phyloP scores from a whole-genome alignment of 2,888 invertebrate species.

The Dermolepida albohirtum region DNA sequence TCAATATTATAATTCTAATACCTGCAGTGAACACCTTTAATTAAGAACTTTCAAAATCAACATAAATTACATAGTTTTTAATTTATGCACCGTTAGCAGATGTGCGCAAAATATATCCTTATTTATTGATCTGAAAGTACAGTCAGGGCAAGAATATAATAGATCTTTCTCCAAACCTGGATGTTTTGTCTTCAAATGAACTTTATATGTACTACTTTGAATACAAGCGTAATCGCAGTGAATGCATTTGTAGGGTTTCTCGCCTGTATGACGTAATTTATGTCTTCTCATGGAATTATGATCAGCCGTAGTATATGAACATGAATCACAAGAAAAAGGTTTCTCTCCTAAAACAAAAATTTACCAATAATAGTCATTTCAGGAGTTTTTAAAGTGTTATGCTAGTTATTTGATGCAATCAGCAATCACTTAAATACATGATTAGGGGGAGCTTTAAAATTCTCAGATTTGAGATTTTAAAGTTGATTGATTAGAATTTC shows the following conservation, averaged over 20 bases:
- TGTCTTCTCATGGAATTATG: constrained; percentile 86
- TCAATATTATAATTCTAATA: background rate
- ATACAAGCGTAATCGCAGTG: constrained; percentile 85
- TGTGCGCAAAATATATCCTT: constrained; percentile 72
- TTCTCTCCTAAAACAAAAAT: constrained; percentile 72
- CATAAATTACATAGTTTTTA: constrained; percentile 8
- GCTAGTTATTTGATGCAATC: no score
- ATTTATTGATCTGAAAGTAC: constrained; percentile 74
- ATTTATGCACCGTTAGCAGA: constrained; percentile 66
- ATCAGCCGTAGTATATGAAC: constrained; percentile 79
- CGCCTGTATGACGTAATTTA: constrained; percentile 80
- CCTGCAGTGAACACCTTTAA: background rate
- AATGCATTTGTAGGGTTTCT: constrained; percentile 81
- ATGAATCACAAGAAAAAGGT: constrained; percentile 81
- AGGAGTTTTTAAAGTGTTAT: no score
- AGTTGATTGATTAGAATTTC: no score
- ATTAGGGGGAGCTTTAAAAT: no score
- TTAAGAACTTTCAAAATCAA: background rate
- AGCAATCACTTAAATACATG: no score
- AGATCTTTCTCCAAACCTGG: constrained; percentile 74
- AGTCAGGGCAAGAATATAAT: constrained; percentile 72
- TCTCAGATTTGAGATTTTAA: no score
- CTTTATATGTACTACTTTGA: constrained; percentile 82
- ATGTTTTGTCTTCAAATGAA: constrained; percentile 83
- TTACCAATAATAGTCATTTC: constrained; percentile 12